A percentile compares a stretch with the other conserved stretches of the same genome.
Evolutionary conservation across 1,140 invertebrate species (phyloP).

Genomic region (Agrypnia vestita): DNA sequence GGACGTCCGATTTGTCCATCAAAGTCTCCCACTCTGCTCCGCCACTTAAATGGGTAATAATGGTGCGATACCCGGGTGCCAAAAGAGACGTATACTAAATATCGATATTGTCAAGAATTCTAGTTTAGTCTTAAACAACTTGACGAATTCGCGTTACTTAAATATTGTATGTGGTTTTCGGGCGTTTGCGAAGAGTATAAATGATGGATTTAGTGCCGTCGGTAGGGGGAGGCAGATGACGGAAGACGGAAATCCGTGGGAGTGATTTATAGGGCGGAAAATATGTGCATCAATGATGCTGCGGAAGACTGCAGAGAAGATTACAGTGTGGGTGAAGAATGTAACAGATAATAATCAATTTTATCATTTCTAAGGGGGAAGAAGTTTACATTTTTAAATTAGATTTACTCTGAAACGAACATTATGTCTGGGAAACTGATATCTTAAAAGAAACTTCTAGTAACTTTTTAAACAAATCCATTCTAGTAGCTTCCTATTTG

Average conservation of each 20-base stretch:
- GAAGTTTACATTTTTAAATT: no score
- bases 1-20: background rate
- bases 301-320: no score
- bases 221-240: background rate
- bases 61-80: background rate
- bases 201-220: background rate
- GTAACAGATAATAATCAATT: no score
- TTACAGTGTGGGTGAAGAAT: no score
- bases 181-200: background rate
- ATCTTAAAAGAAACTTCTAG: no score
- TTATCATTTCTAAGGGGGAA: no score
- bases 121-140: background rate
- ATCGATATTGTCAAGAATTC: background rate
- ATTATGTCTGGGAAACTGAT: no score
- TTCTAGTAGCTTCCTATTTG: no score
- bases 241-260: background rate
- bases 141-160: background rate
- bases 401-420: no score
- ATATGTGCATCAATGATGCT: constrained; percentile 7
- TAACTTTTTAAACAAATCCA: no score
- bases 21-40: background rate
- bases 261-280: constrained; percentile 5
- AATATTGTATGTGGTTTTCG: background rate
- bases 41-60: background rate
- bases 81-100: background rate